Evolutionary conservation across 53 echinoderm and acorn worm species (phyloP), one percentile per base, ranked within the genome.

Genomic region (Paelopatides confundens): DNA sequence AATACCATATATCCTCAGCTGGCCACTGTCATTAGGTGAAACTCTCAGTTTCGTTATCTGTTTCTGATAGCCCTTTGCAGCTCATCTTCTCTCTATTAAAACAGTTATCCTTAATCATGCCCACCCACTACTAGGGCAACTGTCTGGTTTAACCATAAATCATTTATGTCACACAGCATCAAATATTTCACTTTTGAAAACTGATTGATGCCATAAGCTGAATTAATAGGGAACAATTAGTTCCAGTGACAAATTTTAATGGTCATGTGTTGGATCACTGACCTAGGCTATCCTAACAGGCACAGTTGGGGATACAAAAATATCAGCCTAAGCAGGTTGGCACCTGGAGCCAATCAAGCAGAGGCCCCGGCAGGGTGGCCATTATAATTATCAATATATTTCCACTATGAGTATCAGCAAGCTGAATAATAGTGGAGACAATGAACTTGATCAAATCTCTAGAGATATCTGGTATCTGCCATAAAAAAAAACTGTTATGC

Each of bases 331-430:
- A 39, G 74, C 43, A 24, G 24, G 37, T 10, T 27, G 40, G 74
- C 74, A 74, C 74, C 74, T 74, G 74, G 74, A 74, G 74, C 74
- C 74, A 74, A 74, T 74, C 74, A 74, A 74, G 74, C 74, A 39
- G 74, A 36, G 74, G 39, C 67, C n/a, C 31, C 28, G 28, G 74
- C 74, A 74, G 74, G 74, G 74, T 74, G 74, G 74, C 46, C 74
- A 74, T 74, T 74, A 74, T 74, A 74, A 74, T 74, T 74, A 74
- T 74, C 74, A 74, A 74, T 74, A 74, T 43, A 39, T 37, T 17
- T n/a, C n/a, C n/a, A n/a, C n/a, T n/a, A n/a, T n/a, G n/a, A n/a
- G 21, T 74, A 13, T 46, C 10, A 39, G 68, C 36, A 21, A 14
- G 23, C 27, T 39, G 18, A 70, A 34, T 10, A n/a, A n/a, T 10